These are phyloP conservation scores for Adrianichthys oophorus DNA, from an alignment of 2,797 vertebrate species.

Conservation along the genomic window DNA sequence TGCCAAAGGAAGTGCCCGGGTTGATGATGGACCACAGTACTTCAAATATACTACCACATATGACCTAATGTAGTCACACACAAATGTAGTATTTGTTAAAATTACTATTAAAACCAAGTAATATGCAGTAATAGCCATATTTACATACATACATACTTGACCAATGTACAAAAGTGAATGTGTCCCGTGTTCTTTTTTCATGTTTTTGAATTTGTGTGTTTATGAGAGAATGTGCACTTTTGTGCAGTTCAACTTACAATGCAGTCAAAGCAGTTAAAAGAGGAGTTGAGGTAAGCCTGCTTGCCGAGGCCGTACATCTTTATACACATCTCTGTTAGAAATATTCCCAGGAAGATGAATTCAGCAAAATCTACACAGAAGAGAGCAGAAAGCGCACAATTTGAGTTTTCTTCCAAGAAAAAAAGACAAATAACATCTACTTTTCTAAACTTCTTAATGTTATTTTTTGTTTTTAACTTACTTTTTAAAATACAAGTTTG, in stretches of 20 bases:
- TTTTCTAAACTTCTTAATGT: not conserved
- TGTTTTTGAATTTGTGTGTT: not conserved
- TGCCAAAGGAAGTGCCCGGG: slow-evolving; percentile 95
- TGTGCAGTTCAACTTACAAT: slow-evolving; percentile 81
- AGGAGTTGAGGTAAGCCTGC: slow-evolving; percentile 94
- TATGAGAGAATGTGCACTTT: not conserved
- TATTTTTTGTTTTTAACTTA: no score
- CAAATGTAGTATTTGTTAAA: slow-evolving; percentile 9
- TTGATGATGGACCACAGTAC: slow-evolving; percentile 94
- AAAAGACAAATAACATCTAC: not conserved
- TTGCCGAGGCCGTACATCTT: slow-evolving; percentile 95
- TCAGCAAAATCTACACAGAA: slow-evolving; percentile 83
- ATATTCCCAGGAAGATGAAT: slow-evolving; percentile 91
- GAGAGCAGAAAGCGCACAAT: slow-evolving; percentile 1
- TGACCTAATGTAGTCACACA: slow-evolving; percentile 79
- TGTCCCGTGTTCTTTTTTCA: not conserved
- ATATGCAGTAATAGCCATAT: slow-evolving; percentile 4
- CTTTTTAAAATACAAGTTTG: no score
- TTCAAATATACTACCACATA: slow-evolving; percentile 96
- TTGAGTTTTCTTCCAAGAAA: not conserved
- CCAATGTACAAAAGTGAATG: not conserved
- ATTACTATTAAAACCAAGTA: not conserved
- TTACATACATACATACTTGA: no score
- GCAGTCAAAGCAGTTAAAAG: slow-evolving; percentile 97
- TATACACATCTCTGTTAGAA: slow-evolving; percentile 92